Conservation (phyloP, 2,888 invertebrate species). For the Nemurella pictetii region DNA sequence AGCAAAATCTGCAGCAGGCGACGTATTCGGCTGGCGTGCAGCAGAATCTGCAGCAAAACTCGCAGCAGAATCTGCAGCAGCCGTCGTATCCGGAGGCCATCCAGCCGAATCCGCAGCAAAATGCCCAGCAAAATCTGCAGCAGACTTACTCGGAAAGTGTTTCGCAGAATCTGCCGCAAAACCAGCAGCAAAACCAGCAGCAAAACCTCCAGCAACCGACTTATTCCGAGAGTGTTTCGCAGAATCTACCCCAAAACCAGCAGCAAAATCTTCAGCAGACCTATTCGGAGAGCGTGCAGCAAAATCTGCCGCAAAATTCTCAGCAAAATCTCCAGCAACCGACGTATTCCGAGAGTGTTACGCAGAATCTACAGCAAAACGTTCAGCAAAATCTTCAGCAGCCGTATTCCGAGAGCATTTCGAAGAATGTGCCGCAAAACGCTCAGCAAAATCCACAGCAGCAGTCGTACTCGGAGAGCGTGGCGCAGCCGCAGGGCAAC, state of each 20-base stretch:
- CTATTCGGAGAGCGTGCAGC: background rate
- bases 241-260: background rate
- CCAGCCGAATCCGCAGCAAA: conserved; percentile 10
- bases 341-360: conserved; percentile 32
- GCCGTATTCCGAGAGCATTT: too few species aligned
- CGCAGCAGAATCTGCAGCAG: conserved; percentile 10
- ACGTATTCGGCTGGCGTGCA: background rate
- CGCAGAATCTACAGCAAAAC: conserved; percentile 42
- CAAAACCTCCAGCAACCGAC: background rate
- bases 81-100: background rate
- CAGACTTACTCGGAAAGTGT: too few species aligned
- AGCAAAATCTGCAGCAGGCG: conserved; percentile 4
- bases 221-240: background rate
- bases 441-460: conserved; percentile 33
- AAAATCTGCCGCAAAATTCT: conserved; percentile 30
- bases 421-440: conserved; percentile 35
- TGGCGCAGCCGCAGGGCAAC: too few species aligned
- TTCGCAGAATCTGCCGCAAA: background rate
- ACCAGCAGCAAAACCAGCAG: background rate
- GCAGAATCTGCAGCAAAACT: background rate
- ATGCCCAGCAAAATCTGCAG: conserved; percentile 5
- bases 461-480: conserved; percentile 36
- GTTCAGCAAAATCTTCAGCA: conserved; percentile 39
- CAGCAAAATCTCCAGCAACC: conserved; percentile 36
- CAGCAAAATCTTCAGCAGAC: conserved; percentile 33